phyloP scores from a whole-genome alignment of 2,888 invertebrate species.

The Cantharis rustica region DNA sequence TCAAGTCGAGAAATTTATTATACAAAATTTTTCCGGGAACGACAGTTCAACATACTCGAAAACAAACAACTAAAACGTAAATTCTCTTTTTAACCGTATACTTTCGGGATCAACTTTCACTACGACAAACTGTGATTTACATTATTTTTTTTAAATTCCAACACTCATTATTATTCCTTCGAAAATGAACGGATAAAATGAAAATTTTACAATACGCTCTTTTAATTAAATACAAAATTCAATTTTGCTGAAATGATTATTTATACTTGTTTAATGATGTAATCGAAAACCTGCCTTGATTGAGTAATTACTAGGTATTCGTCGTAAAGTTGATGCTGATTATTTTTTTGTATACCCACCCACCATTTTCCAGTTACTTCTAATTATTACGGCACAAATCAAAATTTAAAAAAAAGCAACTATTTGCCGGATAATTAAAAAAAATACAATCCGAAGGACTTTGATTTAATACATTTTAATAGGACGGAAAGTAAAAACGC shows the following conservation, averaged over 20 bases:
- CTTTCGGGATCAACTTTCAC: not conserved
- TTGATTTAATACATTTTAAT: not conserved
- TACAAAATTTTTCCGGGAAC: not conserved
- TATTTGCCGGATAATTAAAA: not conserved
- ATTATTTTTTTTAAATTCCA: not conserved
- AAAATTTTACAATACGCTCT: not conserved
- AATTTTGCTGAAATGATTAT: slow-evolving; percentile 17
- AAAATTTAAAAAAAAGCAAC: not conserved
- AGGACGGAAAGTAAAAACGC: not conserved
- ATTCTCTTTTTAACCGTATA: not conserved
- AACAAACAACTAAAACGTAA: not conserved
- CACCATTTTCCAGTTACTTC: slow-evolving; percentile 4
- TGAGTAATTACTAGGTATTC: slow-evolving; percentile 18
- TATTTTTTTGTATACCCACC: slow-evolving; percentile 3
- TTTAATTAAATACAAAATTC: slow-evolving; percentile 20
- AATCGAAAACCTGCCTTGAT: slow-evolving; percentile 20
- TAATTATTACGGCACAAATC: slow-evolving; percentile 19
- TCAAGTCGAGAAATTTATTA: not conserved
- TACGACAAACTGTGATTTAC: not conserved
- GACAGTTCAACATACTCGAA: not conserved
- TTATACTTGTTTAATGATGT: slow-evolving; percentile 27
- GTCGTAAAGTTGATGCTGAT: slow-evolving; percentile 9
- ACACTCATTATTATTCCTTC: not conserved
- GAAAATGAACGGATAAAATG: not conserved
- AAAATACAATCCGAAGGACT: not conserved